Percentiles rank a stretch among this genome's conserved stretches.
These are phyloP conservation scores for Epinotia bilunana DNA, from an alignment of 2,888 invertebrate species.

Conservation along the genomic window DNA sequence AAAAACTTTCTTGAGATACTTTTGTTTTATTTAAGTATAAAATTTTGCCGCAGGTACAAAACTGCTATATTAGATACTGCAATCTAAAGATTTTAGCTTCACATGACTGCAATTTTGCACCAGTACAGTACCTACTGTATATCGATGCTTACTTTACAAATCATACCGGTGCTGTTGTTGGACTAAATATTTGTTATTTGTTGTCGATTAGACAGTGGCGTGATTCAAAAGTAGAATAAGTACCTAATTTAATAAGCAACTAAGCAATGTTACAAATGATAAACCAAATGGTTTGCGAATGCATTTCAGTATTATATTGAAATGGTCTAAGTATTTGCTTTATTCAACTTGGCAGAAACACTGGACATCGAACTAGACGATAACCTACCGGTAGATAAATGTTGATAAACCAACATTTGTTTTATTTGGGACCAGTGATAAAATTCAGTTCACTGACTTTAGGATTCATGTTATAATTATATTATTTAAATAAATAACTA, in stretches of 20 bases:
- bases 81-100: not conserved
- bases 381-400: slow-evolving; percentile 40
- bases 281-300: not conserved
- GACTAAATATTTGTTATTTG: slow-evolving; percentile 7
- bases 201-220: not conserved
- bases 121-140: not conserved
- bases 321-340: not conserved
- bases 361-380: slow-evolving; percentile 35
- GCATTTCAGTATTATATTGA: not conserved
- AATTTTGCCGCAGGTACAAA: not conserved
- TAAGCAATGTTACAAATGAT: not conserved
- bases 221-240: not conserved
- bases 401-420: slow-evolving; percentile 37
- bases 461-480: not conserved
- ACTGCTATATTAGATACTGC: not conserved
- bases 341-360: slow-evolving; percentile 25
- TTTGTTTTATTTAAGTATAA: slow-evolving; percentile 20
- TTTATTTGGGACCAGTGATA: slow-evolving; percentile 34
- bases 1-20: slow-evolving; percentile 36
- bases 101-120: slow-evolving; percentile 3
- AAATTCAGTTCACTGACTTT: slow-evolving; percentile 32
- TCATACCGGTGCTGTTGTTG: slow-evolving; percentile 10
- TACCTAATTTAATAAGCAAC: not conserved
- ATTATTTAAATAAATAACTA: not conserved
- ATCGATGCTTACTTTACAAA: slow-evolving; percentile 22